A percentile compares a stretch with the other conserved stretches of the same genome.
phyloP scores from a whole-genome alignment of 2,888 invertebrate species.

The Cephus pygmeus region DNA sequence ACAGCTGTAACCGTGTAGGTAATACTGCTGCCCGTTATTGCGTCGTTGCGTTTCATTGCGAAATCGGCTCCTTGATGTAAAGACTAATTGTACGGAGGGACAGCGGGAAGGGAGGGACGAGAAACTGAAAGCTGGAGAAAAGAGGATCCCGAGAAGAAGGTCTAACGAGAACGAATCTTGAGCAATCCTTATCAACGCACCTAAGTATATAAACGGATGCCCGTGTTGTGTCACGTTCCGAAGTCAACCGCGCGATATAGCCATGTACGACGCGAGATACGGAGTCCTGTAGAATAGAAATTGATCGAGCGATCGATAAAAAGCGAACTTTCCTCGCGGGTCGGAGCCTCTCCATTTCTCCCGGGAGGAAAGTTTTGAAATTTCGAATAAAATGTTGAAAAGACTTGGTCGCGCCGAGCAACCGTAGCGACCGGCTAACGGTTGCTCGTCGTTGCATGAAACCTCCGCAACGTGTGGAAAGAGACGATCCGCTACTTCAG shows the following conservation, averaged over 20 bases:
- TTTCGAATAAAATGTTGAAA: not conserved
- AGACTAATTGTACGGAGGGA: not conserved
- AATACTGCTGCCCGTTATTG: constrained; percentile 1
- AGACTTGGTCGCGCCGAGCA: not conserved
- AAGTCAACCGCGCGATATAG: not conserved
- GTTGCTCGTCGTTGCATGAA: constrained; percentile 8
- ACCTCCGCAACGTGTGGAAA: not conserved
- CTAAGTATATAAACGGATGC: not conserved
- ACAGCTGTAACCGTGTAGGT: not conserved
- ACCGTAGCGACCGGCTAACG: not conserved
- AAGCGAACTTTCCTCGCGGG: not conserved
- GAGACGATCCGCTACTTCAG: not conserved
- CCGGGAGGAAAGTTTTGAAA: not conserved
- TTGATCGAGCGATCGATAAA: not conserved
- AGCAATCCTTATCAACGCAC: not conserved
- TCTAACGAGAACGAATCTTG: not conserved
- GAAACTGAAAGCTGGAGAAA: not conserved
- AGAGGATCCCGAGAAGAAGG: not conserved
- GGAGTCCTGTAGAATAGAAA: not conserved
- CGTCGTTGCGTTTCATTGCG: not conserved
- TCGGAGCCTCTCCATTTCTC: not conserved
- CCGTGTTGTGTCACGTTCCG: not conserved
- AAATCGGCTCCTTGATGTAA: not conserved
- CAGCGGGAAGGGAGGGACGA: not conserved
- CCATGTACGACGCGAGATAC: no score